A percentile compares a stretch with the other conserved stretches of the same genome.
These are phyloP conservation scores for Desoria tigrina DNA, from an alignment of 2,888 invertebrate genomes.

Conservation along the genomic window DNA sequence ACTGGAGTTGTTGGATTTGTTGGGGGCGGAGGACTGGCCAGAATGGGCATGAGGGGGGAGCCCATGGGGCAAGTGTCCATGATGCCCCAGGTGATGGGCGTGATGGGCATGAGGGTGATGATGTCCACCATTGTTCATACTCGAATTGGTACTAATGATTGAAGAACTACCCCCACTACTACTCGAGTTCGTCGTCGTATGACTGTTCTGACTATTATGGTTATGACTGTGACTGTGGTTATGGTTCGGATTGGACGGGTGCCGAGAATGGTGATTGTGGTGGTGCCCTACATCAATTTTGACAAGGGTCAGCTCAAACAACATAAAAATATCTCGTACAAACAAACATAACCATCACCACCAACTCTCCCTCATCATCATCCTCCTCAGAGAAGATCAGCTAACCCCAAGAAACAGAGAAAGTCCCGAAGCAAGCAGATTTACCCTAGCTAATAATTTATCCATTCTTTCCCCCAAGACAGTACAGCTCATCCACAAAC, in stretches of 20 bases:
- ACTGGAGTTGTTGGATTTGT: conserved; percentile 1
- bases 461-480: no score
- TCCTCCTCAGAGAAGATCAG: conserved; percentile 4
- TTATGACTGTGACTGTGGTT: conserved; percentile 36
- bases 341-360: neutral
- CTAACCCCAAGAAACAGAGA: no score
- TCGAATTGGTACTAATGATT: conserved; percentile 16
- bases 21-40: conserved; percentile 17
- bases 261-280: conserved; percentile 38
- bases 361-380: neutral
- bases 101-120: conserved; percentile 38
- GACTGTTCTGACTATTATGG: conserved; percentile 3
- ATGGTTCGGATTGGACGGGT: conserved; percentile 37
- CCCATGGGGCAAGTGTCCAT: conserved; percentile 23
- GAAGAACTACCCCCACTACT: conserved; percentile 10
- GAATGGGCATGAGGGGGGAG: conserved; percentile 46
- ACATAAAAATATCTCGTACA: neutral
- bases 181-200: conserved; percentile 7
- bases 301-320: neutral
- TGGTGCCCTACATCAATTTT: conserved; percentile 34
- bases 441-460: no score
- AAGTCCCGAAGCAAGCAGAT: no score
- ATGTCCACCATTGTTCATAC: conserved; percentile 19
- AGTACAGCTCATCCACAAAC: no score
- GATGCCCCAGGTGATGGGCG: conserved; percentile 17